These are phyloP conservation scores for Hyposoter dolosus DNA, from an alignment of 2,888 invertebrate species.

Conservation along the genomic window DNA sequence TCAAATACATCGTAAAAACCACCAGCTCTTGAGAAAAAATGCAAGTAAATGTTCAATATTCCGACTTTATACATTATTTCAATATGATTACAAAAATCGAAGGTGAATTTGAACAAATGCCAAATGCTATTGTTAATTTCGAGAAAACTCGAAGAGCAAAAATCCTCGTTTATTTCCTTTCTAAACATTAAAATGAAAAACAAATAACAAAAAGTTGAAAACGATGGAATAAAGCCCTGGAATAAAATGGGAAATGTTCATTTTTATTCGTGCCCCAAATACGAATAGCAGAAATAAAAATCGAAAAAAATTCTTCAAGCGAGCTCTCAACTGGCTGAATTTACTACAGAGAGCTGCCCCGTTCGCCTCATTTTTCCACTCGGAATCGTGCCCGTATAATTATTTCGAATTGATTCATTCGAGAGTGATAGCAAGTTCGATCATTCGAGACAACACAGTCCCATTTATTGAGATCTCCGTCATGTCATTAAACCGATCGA, in stretches of 20 bases:
- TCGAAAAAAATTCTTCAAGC: not conserved
- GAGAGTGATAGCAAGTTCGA: slow-evolving; percentile 13
- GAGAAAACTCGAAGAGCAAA: not conserved
- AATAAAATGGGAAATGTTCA: not conserved
- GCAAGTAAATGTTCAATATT: not conserved
- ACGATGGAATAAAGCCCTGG: not conserved
- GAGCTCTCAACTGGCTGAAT: not conserved
- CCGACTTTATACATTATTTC: not conserved
- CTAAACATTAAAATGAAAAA: not conserved
- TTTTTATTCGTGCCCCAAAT: not conserved
- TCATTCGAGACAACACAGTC: not conserved
- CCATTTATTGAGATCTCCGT: slow-evolving; percentile 2
- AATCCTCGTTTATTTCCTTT: not conserved
- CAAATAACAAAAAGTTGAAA: not conserved
- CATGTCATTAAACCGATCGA: not conserved
- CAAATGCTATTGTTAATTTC: not conserved
- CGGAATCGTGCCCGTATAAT: not conserved
- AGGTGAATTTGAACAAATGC: not conserved
- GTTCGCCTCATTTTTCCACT: slow-evolving; percentile 3
- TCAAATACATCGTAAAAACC: not conserved
- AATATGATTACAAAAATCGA: not conserved
- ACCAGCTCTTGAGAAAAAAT: not conserved
- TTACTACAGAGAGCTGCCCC: not conserved
- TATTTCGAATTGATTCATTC: not conserved
- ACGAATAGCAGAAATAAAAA: not conserved